These are phyloP conservation scores for Parotocinclus haroldoi DNA, from an alignment of 2,797 vertebrate genomes.

Conservation along the genomic window DNA sequence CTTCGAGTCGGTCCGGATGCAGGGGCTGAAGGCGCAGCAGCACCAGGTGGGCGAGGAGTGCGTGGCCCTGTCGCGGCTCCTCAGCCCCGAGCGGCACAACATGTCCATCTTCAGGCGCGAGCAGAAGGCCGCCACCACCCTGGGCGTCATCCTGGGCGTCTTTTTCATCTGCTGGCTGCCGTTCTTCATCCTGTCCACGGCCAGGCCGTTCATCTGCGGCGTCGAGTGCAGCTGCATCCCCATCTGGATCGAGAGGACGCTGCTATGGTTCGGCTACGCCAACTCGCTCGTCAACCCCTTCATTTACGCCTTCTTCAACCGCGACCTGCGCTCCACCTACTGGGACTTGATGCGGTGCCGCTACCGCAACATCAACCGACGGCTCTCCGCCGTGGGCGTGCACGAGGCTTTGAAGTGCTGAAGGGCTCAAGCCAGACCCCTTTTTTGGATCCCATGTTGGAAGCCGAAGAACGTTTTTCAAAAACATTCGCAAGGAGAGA, in stretches of 20 bases:
- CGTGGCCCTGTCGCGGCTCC: conserved; percentile 68
- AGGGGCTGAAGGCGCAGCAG: conserved; percentile 68
- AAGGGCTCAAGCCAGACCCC: not conserved
- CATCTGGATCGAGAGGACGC: conserved; percentile 76
- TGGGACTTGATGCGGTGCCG: conserved; percentile 76
- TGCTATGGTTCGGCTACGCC: conserved; percentile 78
- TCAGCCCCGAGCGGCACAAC: conserved; percentile 72
- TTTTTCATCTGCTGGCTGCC: conserved; percentile 78
- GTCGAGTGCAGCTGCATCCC: conserved; percentile 78
- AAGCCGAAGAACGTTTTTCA: no score
- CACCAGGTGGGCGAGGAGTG: conserved; percentile 70
- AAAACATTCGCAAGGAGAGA: no score
- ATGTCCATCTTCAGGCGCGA: conserved; percentile 81
- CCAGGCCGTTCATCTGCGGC: conserved; percentile 78
- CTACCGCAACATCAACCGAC: conserved; percentile 79
- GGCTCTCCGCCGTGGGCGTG: conserved; percentile 77
- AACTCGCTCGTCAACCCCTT: conserved; percentile 82
- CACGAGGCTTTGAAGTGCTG: conserved; percentile 76
- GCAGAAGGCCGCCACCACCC: conserved; percentile 78
- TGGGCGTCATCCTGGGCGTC: conserved; percentile 78
- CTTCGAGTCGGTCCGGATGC: conserved; percentile 74
- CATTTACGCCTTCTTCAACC: conserved; percentile 81
- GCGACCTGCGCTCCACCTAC: conserved; percentile 77
- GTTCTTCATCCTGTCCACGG: conserved; percentile 77
- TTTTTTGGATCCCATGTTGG: not conserved